Conservation (phyloP, 2,797 vertebrate species). For the Myotis vivesi region DNA sequence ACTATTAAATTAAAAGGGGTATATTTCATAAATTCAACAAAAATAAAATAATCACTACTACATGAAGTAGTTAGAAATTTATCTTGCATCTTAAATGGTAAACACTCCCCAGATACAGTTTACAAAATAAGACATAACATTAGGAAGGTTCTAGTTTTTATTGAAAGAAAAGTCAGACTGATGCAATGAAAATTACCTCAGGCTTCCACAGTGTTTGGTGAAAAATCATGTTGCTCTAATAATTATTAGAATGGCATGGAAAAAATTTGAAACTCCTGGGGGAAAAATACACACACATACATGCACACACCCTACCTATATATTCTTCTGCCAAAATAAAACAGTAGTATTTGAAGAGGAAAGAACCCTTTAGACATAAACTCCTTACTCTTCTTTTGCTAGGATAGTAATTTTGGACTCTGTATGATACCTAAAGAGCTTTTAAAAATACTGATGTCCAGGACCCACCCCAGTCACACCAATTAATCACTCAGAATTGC, state of each 20-base stretch:
- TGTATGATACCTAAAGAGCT: background rate
- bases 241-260: background rate
- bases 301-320: background rate
- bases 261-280: slow-evolving; percentile 17
- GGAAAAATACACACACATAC: background rate
- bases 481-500: background rate
- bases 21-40: background rate
- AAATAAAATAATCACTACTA: background rate
- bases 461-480: background rate
- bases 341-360: background rate
- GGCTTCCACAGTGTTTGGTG: background rate
- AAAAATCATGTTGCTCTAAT: background rate
- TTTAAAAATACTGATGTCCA: background rate
- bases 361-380: background rate
- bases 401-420: background rate
- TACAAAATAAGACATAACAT: background rate
- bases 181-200: background rate
- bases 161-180: background rate
- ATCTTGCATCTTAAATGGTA: background rate
- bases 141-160: background rate
- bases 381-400: background rate
- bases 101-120: background rate
- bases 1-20: background rate
- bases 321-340: background rate
- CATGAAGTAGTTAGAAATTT: background rate